A percentile compares a stretch with the other conserved stretches of the same genome.
These are phyloP conservation scores for Clarias pachynema DNA, from an alignment of 2,797 vertebrate genomes.

Conservation along the genomic window DNA sequence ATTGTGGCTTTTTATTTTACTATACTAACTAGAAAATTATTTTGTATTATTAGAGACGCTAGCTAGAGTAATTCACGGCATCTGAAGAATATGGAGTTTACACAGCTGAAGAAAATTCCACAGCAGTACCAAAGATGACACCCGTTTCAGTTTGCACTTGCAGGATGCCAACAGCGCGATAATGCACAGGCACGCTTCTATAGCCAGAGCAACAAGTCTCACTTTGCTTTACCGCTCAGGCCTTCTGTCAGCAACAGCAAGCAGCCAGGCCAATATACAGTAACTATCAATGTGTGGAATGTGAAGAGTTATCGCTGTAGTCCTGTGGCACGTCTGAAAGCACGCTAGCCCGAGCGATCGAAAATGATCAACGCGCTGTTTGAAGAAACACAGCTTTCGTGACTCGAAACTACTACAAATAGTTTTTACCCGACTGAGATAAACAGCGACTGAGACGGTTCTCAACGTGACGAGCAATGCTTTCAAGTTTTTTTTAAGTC, in stretches of 20 bases:
- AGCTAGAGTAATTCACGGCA: neutral
- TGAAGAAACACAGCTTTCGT: neutral
- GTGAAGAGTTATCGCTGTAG: constrained; percentile 12
- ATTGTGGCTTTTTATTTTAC: constrained; percentile 44
- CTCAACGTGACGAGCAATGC: neutral
- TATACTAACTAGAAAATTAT: constrained; percentile 37
- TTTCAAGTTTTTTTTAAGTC: neutral
- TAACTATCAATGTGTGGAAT: neutral
- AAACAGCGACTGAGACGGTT: neutral
- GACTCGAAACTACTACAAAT: neutral
- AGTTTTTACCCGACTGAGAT: neutral
- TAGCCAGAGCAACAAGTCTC: neutral
- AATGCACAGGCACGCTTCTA: constrained; percentile 28
- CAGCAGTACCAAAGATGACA: constrained; percentile 38
- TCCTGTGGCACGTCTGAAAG: neutral
- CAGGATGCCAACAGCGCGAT: constrained; percentile 48
- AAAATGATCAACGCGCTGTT: neutral
- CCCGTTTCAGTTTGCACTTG: constrained; percentile 34
- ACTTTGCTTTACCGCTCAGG: constrained; percentile 5
- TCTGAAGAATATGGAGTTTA: constrained; percentile 33
- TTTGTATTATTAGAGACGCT: constrained; percentile 10
- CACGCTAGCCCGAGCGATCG: neutral
- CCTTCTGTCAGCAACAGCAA: constrained; percentile 20
- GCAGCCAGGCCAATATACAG: constrained; percentile 5
- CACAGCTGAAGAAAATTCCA: constrained; percentile 31